phyloP scores from a whole-genome alignment of 2,797 vertebrate genomes.

The Gallinago solitaria region DNA sequence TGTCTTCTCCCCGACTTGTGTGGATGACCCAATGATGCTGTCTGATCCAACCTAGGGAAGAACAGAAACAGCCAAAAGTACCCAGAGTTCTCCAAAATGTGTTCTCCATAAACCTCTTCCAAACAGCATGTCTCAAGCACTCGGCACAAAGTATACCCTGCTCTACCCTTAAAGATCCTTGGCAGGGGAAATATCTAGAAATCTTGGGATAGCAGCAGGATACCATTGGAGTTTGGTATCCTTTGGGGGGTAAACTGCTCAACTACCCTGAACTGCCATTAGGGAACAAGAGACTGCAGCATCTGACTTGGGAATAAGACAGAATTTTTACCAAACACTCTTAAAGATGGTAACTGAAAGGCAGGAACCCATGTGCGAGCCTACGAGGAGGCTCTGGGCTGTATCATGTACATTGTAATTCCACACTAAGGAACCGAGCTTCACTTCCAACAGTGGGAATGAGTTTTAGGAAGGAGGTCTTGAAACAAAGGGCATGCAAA shows the following conservation, averaged over 20 bases:
- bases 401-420: neutral
- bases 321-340: neutral
- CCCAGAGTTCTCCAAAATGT: rapidly evolving
- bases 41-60: constrained; percentile 87
- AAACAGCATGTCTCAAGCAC: neutral
- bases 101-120: neutral
- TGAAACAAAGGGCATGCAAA: neutral
- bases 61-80: neutral
- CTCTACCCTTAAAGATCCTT: neutral
- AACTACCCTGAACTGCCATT: neutral
- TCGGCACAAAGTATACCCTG: neutral
- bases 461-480: neutral
- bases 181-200: neutral
- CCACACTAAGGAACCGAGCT: neutral
- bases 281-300: neutral
- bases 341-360: neutral
- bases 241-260: neutral
- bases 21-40: constrained; percentile 89
- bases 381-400: neutral
- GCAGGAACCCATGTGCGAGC: neutral
- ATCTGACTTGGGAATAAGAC: neutral
- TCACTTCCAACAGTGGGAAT: neutral
- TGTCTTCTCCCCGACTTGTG: constrained; percentile 91
- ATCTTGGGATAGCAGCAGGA: neutral
- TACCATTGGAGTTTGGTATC: neutral